Evolutionary conservation across 2,888 invertebrate genomes (phyloP), one percentile per base, ranked within the genome.

Genomic region (Linnaemya vulpina): DNA sequence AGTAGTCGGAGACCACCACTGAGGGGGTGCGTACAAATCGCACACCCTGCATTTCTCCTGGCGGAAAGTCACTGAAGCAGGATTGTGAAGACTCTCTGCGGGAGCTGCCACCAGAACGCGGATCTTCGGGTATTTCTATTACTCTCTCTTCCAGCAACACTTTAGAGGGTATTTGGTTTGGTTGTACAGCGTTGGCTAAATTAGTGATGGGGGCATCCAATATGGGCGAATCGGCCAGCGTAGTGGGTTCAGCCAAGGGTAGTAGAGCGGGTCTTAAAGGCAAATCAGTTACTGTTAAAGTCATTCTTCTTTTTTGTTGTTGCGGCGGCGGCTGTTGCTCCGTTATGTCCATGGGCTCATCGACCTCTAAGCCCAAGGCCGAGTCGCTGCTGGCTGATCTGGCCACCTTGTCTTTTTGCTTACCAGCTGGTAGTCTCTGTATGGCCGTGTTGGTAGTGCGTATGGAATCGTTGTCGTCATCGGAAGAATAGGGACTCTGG

Each of bases 1-100:
- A 96, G 89, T 97, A 97, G 91, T 97, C 97, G 89, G 96, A 97
- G 55, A 97, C 96, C 3, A 97, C 96, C 62, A 97, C 97, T 76
- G 97, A 97, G 0, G 97, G 97, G 0, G 97, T 96, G 82, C 97
- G 93, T 92, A 96, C 96, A 88, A 95, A 96, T 5, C 95, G 92
- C 76, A 93, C 93, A 89, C 88, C 92, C 90, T 87, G 94, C 81
- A 79, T 75, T 75, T 94, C 93, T 17, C 93, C 92, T 65, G 90
- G 91, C 0, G 86, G 88, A 77, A 87, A 90, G 87, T 93, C 93
- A 89, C 93, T 94, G 62, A 89, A 82, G 87, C 89, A 91, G 80
- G 92, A 92, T 55, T 92, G 92, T 0, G 92, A 90, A 10, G 92
- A 92, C 74, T 94, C 93, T 35, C 94, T 92, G 0, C 94, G 90